These are phyloP conservation scores for Drosophila punjabiensis DNA, from an alignment of 1,140 invertebrate genomes.

Conservation along the genomic window DNA sequence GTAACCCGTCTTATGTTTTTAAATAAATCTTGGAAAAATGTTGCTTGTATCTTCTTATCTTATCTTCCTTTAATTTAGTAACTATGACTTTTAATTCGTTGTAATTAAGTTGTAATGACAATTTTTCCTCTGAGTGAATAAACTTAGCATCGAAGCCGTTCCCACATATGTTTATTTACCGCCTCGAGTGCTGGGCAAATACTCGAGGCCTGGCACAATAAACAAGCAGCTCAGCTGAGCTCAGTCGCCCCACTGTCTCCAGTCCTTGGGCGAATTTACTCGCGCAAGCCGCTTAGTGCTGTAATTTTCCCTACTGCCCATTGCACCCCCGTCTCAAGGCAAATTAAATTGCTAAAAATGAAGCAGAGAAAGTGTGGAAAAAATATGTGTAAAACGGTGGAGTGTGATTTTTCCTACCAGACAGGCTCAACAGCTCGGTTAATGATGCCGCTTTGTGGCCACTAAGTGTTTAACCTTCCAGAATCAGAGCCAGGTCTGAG, in stretches of 20 bases:
- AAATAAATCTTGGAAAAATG: not conserved
- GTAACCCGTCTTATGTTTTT: not conserved
- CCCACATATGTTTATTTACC: constrained; percentile 66
- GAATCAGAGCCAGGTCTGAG: constrained; percentile 40
- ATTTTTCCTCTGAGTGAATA: not conserved
- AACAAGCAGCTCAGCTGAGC: constrained; percentile 58
- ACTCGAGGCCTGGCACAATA: constrained; percentile 61
- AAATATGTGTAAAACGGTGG: not conserved
- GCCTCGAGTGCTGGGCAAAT: constrained; percentile 59
- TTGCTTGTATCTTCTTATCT: not conserved
- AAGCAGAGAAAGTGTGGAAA: constrained; percentile 12
- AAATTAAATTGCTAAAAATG: constrained; percentile 74
- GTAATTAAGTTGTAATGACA: not conserved
- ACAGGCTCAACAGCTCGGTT: constrained; percentile 42
- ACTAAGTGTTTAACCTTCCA: constrained; percentile 77
- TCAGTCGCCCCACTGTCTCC: constrained; percentile 12
- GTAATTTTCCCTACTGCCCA: constrained; percentile 60
- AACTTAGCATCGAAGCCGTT: not conserved
- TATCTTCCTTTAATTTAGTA: not conserved
- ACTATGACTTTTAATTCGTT: too few species aligned
- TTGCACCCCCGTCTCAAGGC: constrained; percentile 46
- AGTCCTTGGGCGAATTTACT: constrained; percentile 57
- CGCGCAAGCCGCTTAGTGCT: constrained; percentile 58
- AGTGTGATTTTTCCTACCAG: not conserved
- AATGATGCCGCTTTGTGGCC: constrained; percentile 79